Evolutionary conservation across 2,113 vertebrate species (phyloP), one percentile per base, ranked within the genome.

Genomic region (Leiothrix lutea): DNA sequence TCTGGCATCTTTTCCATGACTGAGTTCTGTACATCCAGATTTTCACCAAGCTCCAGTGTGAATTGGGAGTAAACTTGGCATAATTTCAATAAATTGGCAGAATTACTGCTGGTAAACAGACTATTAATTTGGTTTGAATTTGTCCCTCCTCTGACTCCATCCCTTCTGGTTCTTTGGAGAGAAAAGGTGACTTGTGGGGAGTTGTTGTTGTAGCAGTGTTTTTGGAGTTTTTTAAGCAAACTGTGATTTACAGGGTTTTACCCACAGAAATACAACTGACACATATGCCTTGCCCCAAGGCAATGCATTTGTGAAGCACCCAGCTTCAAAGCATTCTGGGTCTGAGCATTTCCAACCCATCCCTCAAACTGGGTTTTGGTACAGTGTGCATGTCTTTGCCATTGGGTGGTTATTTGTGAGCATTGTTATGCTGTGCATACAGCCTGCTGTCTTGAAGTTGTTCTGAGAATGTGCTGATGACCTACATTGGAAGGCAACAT

Each of bases 401-500:
- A 71, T 51, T 48, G 56, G 42, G 36, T 69, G 62, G 50, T 73
- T 90, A 33, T 94, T 86, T 92, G 54, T 56, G 31, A 88, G 36
- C 51, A 45, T 94, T 95, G 50, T 83, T 86, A 86, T 88, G 84
- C 91, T 82, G 28, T 65, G 56, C 64, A 50, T 80, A 75, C 44
- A 90, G 71, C 67, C 79, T 60, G 62, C 51, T 77, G 79, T 80
- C 92, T 90, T 91, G 54, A 92, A 95, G 87, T 56, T 91, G 35
- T 90, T 94, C 80, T 80, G 74, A 92, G 74, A 93, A 60, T 61
- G 42, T 93, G 42, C 38, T 88, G 81, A 66, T 88, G 74, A 80
- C 92, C 92, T 91, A 80, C 58, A 64, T 91, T 77, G 74, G 47
- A 94, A 93, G 20, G 71, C 58, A 93, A 57, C 26, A 5, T 90